Conservation (phyloP, 2,888 invertebrate genomes). For the Dolomedes plantarius region DNA sequence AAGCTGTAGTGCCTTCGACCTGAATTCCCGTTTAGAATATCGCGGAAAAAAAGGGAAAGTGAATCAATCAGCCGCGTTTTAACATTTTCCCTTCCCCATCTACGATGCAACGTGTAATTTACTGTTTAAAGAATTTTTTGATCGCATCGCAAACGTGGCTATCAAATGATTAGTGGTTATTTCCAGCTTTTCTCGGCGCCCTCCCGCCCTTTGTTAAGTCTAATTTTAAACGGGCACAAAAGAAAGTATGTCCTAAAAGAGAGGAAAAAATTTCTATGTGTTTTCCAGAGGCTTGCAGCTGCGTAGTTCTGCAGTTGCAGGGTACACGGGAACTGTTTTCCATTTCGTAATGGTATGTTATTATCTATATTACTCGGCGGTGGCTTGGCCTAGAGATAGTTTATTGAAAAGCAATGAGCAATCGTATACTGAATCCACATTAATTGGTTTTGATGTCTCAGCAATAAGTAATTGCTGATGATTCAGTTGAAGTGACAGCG, state of each 20-base stretch:
- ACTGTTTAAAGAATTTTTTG: neutral
- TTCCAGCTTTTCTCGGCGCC: neutral
- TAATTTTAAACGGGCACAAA: neutral
- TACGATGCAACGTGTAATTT: neutral
- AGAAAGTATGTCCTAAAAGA: neutral
- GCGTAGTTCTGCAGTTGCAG: too few relatives aligned
- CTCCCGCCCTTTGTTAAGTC: neutral
- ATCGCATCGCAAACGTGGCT: neutral
- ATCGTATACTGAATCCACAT: too few relatives aligned
- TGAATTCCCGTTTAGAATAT: neutral
- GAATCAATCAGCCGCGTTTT: neutral
- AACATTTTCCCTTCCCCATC: neutral
- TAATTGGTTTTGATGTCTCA: too few relatives aligned
- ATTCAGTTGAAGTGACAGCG: too few relatives aligned
- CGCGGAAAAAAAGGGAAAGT: neutral
- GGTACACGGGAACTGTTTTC: too few relatives aligned
- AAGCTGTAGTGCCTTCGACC: neutral
- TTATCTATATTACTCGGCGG: too few relatives aligned
- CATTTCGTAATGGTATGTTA: too few relatives aligned
- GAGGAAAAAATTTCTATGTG: too few relatives aligned
- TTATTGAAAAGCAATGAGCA: too few relatives aligned
- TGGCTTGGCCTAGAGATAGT: too few relatives aligned
- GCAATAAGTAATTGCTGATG: too few relatives aligned
- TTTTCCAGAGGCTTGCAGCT: too few relatives aligned
- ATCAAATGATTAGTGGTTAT: neutral